phyloP scores from a whole-genome alignment of 2,888 invertebrate genomes.

The Rhagophthalmus giganteus region DNA sequence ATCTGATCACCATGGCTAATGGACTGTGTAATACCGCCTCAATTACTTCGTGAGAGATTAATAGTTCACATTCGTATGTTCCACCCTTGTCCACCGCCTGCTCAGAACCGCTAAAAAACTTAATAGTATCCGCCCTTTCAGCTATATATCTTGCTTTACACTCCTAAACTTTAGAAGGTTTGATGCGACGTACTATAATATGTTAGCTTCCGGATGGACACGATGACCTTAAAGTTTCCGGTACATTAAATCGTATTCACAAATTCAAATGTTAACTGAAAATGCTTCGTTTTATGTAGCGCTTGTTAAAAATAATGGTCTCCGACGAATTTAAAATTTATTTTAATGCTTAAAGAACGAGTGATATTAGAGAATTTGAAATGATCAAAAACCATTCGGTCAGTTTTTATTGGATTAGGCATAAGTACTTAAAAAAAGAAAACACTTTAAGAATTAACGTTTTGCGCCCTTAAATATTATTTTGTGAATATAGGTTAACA shows the following conservation, averaged over 20 bases:
- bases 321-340: too few species aligned
- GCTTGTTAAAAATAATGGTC: too few species aligned
- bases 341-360: too few species aligned
- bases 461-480: too few species aligned
- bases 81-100: constrained; percentile 38
- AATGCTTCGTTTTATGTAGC: neutral
- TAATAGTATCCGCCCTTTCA: constrained; percentile 31
- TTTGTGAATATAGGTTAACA: too few species aligned
- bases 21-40: constrained; percentile 45
- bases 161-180: constrained; percentile 9
- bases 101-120: constrained; percentile 34
- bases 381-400: too few species aligned
- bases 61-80: constrained; percentile 44
- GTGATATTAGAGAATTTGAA: too few species aligned
- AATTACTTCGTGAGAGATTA: constrained; percentile 43
- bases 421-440: too few species aligned
- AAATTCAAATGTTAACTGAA: neutral
- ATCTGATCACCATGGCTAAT: constrained; percentile 41
- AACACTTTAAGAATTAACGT: too few species aligned
- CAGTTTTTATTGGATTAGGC: too few species aligned
- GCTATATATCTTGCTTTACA: constrained; percentile 18
- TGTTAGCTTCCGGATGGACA: neutral
- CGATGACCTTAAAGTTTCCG: neutral
- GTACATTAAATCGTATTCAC: neutral
- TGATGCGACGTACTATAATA: constrained; percentile 13